Percentiles rank a stretch among this genome's conserved stretches.
Evolutionary conservation across 2,888 invertebrate species (phyloP).

Genomic region (Drosophila nr. perissopoda): DNA sequence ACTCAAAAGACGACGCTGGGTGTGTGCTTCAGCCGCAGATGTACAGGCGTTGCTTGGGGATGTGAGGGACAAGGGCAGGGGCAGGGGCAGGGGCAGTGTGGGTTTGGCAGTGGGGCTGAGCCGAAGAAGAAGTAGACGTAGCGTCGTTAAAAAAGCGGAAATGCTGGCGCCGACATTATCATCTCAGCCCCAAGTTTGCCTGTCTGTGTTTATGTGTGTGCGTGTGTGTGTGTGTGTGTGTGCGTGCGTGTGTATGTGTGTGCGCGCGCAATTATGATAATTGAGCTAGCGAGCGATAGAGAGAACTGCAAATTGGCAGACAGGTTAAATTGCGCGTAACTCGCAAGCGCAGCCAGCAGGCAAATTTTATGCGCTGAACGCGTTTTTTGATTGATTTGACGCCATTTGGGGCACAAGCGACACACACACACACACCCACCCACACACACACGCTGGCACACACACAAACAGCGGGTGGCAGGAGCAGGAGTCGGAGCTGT

Average conservation of each 20-base stretch:
- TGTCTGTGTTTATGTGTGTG: neutral
- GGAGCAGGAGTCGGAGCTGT: constrained; percentile 2
- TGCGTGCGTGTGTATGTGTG: constrained; percentile 19
- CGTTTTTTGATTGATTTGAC: constrained; percentile 56
- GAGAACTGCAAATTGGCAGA: constrained; percentile 53
- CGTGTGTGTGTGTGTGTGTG: constrained; percentile 6
- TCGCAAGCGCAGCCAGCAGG: constrained; percentile 37
- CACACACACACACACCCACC: constrained; percentile 1
- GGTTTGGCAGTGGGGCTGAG: neutral
- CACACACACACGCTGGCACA: neutral
- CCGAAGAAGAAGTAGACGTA: constrained; percentile 39
- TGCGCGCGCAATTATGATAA: constrained; percentile 75
- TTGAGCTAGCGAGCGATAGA: constrained; percentile 49
- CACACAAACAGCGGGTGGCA: constrained; percentile 4
- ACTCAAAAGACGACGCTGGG: constrained; percentile 34
- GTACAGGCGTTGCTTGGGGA: neutral
- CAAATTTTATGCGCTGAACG: constrained; percentile 34
- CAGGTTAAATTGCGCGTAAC: constrained; percentile 78
- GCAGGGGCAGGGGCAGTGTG: neutral
- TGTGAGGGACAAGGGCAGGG: neutral
- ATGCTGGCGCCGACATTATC: constrained; percentile 81
- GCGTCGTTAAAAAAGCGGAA: constrained; percentile 76
- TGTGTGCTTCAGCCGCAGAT: constrained; percentile 40
- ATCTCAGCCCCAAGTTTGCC: constrained; percentile 52
- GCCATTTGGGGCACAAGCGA: constrained; percentile 43